Conservation (phyloP, 1,140 invertebrate genomes). For the Elymnias hypermnestra region DNA sequence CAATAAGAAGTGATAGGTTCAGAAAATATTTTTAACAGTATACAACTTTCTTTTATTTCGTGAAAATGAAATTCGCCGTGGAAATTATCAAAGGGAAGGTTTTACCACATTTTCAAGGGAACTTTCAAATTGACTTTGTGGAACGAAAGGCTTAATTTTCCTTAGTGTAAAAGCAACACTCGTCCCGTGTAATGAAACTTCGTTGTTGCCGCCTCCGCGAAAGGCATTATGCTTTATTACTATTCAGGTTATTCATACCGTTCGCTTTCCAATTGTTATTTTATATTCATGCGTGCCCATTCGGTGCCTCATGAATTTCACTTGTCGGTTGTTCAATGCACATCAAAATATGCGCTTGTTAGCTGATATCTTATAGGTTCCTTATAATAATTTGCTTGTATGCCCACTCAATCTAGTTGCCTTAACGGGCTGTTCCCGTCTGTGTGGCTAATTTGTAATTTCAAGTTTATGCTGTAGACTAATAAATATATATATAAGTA, state of each 20-base stretch:
- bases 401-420: slow-evolving; percentile 7
- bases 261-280: slow-evolving; percentile 33
- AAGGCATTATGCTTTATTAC: slow-evolving; percentile 27
- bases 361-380: not conserved
- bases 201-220: slow-evolving; percentile 14
- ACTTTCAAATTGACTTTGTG: slow-evolving; percentile 1
- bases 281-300: slow-evolving; percentile 17
- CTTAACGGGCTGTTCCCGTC: not conserved
- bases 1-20: too few relatives aligned
- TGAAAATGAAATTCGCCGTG: too few relatives aligned
- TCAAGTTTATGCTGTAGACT: too few relatives aligned
- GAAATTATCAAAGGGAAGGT: too few relatives aligned
- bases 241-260: slow-evolving; percentile 24
- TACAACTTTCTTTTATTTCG: too few relatives aligned
- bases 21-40: too few relatives aligned
- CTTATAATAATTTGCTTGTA: slow-evolving; percentile 9
- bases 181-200: slow-evolving; percentile 17
- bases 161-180: slow-evolving; percentile 8
- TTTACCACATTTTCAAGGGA: too few relatives aligned
- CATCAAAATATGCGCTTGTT: slow-evolving; percentile 9
- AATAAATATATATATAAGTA: too few relatives aligned
- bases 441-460: too few relatives aligned
- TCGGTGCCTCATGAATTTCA: slow-evolving; percentile 9
- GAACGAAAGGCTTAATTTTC: slow-evolving; percentile 7
- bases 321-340: slow-evolving; percentile 10